phyloP scores from a whole-genome alignment of 2,888 invertebrate species.

The Drosophila melanosoma region DNA sequence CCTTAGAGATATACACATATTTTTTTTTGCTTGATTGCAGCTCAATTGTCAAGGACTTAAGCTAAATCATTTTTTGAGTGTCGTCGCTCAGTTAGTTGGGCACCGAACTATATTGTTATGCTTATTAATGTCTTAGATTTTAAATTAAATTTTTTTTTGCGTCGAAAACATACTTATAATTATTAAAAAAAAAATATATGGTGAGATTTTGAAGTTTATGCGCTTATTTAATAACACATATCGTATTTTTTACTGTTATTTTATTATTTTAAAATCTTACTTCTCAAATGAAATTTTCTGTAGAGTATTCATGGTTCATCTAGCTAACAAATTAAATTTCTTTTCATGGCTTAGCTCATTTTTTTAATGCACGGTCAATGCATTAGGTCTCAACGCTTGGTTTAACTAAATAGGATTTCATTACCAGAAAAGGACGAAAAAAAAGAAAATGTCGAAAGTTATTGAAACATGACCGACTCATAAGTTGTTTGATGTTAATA shows the following conservation, averaged over 20 bases:
- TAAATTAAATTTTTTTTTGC: neutral
- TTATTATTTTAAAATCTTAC: neutral
- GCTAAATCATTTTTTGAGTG: neutral
- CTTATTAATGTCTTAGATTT: neutral
- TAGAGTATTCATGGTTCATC: constrained; percentile 3
- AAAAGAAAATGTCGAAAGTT: constrained; percentile 13
- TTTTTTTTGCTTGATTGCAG: constrained; percentile 5
- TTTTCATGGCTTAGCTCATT: neutral
- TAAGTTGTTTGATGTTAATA: constrained; percentile 64
- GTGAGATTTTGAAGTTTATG: neutral
- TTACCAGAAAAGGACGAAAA: constrained; percentile 42
- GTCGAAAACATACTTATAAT: neutral
- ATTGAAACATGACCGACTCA: constrained; percentile 15
- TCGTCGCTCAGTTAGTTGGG: neutral
- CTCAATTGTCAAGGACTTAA: neutral
- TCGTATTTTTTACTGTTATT: neutral
- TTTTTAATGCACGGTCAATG: neutral
- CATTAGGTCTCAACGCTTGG: constrained; percentile 29
- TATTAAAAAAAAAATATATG: neutral
- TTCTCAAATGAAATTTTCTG: neutral
- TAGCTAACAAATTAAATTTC: neutral
- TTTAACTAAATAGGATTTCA: constrained; percentile 58
- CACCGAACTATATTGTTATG: neutral
- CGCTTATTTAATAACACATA: neutral
- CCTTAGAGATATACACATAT: constrained; percentile 1